These are phyloP conservation scores for Heliopora coerulea DNA, from an alignment of 92 coral and sea anemone species.

Conservation along the genomic window DNA sequence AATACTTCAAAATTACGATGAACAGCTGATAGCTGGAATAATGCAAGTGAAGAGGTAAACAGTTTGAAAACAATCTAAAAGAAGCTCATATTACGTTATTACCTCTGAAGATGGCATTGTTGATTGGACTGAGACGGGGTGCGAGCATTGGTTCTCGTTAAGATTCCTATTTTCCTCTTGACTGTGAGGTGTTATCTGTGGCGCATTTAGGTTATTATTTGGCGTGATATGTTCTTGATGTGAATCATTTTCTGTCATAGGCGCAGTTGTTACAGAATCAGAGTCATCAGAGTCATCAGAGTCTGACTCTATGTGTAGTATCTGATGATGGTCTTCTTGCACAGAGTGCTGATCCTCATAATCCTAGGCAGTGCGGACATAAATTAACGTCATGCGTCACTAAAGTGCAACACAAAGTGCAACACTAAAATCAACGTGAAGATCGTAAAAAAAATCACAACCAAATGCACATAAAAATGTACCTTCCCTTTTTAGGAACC, in stretches of 20 bases:
- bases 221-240: background rate
- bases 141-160: conserved; percentile 4
- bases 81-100: background rate
- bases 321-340: background rate
- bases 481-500: no score
- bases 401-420: no score
- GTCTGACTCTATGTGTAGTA: background rate
- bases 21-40: background rate
- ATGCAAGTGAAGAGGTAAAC: background rate
- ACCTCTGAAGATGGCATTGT: conserved; percentile 21
- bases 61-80: background rate
- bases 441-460: no score
- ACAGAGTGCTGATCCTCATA: background rate
- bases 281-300: background rate
- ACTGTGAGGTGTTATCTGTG: conserved; percentile 1
- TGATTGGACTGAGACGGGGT: conserved; percentile 4
- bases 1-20: no score
- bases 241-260: background rate
- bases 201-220: background rate
- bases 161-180: background rate
- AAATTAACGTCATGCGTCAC: background rate
- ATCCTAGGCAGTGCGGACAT: conserved; percentile 7
- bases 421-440: no score
- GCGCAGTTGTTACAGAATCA: background rate
- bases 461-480: no score